Evolutionary conservation across 2,888 invertebrate species (phyloP), one percentile per base, ranked within the genome.

Genomic region (Rosalia funebris): DNA sequence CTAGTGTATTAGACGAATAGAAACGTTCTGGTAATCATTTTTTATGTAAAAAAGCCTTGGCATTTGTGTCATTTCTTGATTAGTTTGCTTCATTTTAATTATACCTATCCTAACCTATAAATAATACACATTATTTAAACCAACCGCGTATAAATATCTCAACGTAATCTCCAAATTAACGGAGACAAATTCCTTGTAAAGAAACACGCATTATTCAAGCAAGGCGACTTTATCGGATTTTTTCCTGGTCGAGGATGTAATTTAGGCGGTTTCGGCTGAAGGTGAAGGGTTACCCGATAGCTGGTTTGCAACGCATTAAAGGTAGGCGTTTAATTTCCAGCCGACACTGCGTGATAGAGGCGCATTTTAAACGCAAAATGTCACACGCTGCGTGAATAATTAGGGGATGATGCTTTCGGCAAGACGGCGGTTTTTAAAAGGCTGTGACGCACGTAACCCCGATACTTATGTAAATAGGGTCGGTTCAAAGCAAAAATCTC

Each of bases 391-490:
- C 25, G 46, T 52, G 37, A 52, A 37, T 52, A 45, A 48, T 57
- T 57, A 45, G 19, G 50, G 56, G 54, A 54, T 44, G 54, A 54
- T 39, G 25, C 46, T 48, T 34, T 48, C 36, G 16, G 34, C 12
- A 20, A 48, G 36, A 20, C 48, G 36, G 19, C 34, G 19, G 17
- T 3, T 25, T 9, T 16, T 14, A n/a, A 41, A 16, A 41, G 17
- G 5, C 19, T 15, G 12, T 14, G 37, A 48, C 36, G 31, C 36
- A 50, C 37, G 39, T 39, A 50, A 37, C 39, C 15, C 15, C n/a
- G 15, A 25, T 39, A 15, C 31, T 50, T 39, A 31, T 39, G 19
- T 50, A 50, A 50, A 50, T 36, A 36, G 16, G 2, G 15, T 25
- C 39, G 31, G 17, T 37, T 37, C 14, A 39, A 50, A 50, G 15